Percentiles rank a stretch among this genome's conserved stretches.
Evolutionary conservation across 2,888 invertebrate species (phyloP).

Genomic region (Protodeltote pygarga): DNA sequence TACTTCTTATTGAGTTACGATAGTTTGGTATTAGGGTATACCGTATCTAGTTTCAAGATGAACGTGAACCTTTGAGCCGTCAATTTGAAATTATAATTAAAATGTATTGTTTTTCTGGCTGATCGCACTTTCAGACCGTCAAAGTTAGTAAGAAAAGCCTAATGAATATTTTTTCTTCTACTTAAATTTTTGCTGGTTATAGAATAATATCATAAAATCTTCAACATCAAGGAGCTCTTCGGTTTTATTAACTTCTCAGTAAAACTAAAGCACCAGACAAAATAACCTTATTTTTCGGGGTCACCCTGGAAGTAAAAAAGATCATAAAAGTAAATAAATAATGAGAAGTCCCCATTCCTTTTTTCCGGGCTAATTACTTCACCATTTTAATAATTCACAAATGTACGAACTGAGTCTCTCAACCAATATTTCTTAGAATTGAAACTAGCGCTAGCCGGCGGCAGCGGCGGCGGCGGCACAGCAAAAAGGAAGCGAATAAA

Average conservation of each 20-base stretch:
- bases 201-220: neutral
- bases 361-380: neutral
- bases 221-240: too few relatives aligned
- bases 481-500: slow-evolving; percentile 60
- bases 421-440: slow-evolving; percentile 36
- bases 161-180: too few relatives aligned
- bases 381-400: slow-evolving; percentile 6
- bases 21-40: slow-evolving; percentile 37
- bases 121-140: too few relatives aligned
- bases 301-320: neutral
- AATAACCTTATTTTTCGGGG: too few relatives aligned
- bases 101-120: too few relatives aligned
- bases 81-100: too few relatives aligned
- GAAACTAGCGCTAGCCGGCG: slow-evolving; percentile 29
- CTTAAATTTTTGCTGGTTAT: too few relatives aligned
- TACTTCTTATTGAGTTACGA: slow-evolving; percentile 33
- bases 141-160: too few relatives aligned
- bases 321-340: neutral
- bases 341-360: neutral
- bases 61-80: slow-evolving; percentile 18
- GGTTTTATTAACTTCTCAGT: too few relatives aligned
- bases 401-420: slow-evolving; percentile 9
- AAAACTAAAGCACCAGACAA: too few relatives aligned
- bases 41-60: slow-evolving; percentile 35
- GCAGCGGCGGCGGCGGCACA: too few relatives aligned